Base-by-base conservation (phyloP, 2,888 invertebrate genomes). In the Willowsia nigromaculata region DNA sequence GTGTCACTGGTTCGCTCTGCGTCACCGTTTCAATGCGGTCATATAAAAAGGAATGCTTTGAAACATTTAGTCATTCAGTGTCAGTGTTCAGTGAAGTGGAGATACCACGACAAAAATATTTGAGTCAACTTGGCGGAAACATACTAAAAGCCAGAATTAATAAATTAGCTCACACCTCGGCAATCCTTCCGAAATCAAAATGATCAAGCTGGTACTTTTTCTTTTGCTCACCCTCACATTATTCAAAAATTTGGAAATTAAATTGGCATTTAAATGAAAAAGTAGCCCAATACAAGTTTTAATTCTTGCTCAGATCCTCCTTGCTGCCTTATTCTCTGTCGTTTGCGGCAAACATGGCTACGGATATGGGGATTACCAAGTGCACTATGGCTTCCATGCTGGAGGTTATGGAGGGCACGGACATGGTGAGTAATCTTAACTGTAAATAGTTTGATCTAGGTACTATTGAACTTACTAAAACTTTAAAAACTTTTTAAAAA, bases 61-160 rank as follows among this genome's bases (percentile, higher is more conserved):
- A 83, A 83, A 68, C 62, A 11, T 47, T 71, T 83, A 68, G 83
- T 71, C 83, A 83, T 83, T 83, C 68, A 83, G 83, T 83, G 83
- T 71, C 71, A 83, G 68, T 68, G 71, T 27, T 65, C 71, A 53
- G 53, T 83, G 50, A 65, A 71, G 68, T 83, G 83, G 65, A 71
- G 53, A 68, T 15, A 53, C 27, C 50, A 68, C 30, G 33, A 37
- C 22, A 13, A 81, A 59, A n/a, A n/a, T n/a, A n/a, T n/a, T n/a
- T n/a, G n/a, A n/a, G n/a, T n/a, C n/a, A n/a, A n/a, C n/a, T n/a
- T n/a, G n/a, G n/a, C n/a, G n/a, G n/a, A n/a, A n/a, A n/a, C n/a
- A n/a, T n/a, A n/a, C n/a, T n/a, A n/a, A n/a, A n/a, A n/a, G n/a
- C n/a, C n/a, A n/a, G n/a, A n/a, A 74, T 74, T 43, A 7, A 7